Conservation (phyloP, 2,113 vertebrate species). For the Neomonachus schauinslandi region DNA sequence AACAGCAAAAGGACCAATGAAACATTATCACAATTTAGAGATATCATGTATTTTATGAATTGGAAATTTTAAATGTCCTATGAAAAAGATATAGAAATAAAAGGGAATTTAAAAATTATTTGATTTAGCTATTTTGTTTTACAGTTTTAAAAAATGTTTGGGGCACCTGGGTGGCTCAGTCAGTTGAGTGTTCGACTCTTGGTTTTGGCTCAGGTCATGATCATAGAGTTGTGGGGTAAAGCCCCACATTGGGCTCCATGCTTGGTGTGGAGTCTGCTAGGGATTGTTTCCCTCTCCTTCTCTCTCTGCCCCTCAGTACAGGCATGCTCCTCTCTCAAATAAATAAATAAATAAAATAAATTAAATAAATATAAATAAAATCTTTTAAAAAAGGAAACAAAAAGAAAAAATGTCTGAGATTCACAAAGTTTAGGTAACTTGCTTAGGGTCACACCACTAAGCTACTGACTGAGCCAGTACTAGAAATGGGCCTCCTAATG, state of each 20-base stretch:
- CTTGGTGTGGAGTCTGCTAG: not conserved
- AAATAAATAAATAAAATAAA: not conserved
- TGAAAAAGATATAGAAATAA: not conserved
- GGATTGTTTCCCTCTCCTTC: not conserved
- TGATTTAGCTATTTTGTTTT: not conserved
- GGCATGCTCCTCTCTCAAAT: not conserved
- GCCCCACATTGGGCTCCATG: not conserved
- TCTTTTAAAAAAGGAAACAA: not conserved
- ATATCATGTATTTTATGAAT: not conserved
- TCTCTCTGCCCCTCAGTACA: not conserved
- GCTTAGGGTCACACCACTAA: not conserved
- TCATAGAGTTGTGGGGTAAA: not conserved
- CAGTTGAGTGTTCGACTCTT: not conserved
- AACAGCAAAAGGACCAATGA: not conserved
- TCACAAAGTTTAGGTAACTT: not conserved
- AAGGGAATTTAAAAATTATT: not conserved
- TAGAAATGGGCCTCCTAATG: not conserved
- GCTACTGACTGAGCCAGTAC: not conserved
- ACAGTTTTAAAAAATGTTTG: not conserved
- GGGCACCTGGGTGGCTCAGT: not conserved
- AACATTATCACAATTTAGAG: not conserved
- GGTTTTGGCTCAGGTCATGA: not conserved
- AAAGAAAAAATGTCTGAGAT: not conserved
- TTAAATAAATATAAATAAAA: not conserved
- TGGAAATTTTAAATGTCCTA: not conserved